Evolutionary conservation across 2,113 vertebrate genomes (phyloP).

Genomic region (Phyllostomus discolor): DNA sequence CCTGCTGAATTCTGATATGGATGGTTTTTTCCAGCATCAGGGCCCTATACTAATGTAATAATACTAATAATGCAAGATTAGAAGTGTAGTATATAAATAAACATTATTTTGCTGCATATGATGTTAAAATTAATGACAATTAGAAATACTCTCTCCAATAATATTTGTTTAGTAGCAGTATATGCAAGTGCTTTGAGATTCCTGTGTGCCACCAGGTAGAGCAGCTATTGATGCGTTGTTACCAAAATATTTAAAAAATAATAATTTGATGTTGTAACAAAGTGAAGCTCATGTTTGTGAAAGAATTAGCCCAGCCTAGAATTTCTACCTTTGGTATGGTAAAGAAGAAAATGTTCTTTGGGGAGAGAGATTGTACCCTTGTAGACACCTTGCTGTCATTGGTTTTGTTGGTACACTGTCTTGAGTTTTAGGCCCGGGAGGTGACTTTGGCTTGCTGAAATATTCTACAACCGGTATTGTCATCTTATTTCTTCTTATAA

Average conservation of each 20-base stretch:
- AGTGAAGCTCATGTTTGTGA: not conserved
- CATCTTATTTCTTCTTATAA: conserved; percentile 39
- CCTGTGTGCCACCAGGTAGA: not conserved
- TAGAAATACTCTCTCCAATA: conserved; percentile 28
- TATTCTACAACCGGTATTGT: conserved; percentile 41
- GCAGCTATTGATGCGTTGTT: not conserved
- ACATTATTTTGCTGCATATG: not conserved
- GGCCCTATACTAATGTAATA: not conserved
- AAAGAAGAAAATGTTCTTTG: not conserved
- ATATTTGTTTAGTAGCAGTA: conserved; percentile 51
- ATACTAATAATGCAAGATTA: not conserved
- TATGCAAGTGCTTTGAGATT: conserved; percentile 1
- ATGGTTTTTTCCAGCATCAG: not conserved
- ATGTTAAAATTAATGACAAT: conserved; percentile 30
- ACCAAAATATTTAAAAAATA: not conserved
- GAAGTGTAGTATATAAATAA: not conserved
- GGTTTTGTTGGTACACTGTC: not conserved
- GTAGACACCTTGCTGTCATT: not conserved
- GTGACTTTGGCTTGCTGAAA: not conserved
- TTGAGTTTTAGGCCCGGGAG: not conserved
- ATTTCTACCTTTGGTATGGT: conserved; percentile 11
- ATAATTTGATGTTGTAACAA: not conserved
- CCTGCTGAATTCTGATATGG: not conserved
- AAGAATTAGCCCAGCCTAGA: not conserved
- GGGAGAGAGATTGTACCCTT: not conserved